A percentile compares a stretch with the other conserved stretches of the same genome.
These are phyloP conservation scores for Megalops cyprinoides DNA, from an alignment of 2,797 vertebrate genomes.

Conservation along the genomic window DNA sequence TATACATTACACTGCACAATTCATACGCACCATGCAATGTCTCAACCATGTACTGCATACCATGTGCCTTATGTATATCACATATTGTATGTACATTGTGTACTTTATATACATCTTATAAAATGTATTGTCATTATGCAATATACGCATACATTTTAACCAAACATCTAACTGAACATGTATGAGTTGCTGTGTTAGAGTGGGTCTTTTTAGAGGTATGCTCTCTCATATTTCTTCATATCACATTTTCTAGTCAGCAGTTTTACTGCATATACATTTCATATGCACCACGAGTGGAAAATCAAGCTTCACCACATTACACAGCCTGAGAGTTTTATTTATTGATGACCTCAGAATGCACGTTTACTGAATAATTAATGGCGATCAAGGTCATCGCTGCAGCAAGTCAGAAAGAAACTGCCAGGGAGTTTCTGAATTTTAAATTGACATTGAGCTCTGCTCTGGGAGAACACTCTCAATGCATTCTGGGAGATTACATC, in stretches of 20 bases:
- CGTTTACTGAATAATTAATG: conserved; percentile 21
- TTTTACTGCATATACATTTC: conserved; percentile 37
- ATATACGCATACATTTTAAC: conserved; percentile 34
- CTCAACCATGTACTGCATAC: not conserved
- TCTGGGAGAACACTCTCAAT: not conserved
- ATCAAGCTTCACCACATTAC: not conserved
- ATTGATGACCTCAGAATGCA: conserved; percentile 24
- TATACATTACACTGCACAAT: not conserved
- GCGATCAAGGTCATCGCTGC: not conserved
- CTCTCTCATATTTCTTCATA: conserved; percentile 29
- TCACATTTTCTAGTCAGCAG: conserved; percentile 33
- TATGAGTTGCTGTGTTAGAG: conserved; percentile 35
- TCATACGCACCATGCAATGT: not conserved
- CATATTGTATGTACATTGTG: conserved; percentile 12
- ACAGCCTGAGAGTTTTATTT: conserved; percentile 2
- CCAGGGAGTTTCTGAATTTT: conserved; percentile 26
- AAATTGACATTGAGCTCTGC: conserved; percentile 10
- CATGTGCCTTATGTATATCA: not conserved
- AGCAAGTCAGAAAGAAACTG: conserved; percentile 44
- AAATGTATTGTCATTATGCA: conserved; percentile 19
- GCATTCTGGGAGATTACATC: conserved; percentile 19
- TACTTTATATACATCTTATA: conserved; percentile 40
- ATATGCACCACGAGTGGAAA: conserved; percentile 16
- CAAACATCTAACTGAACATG: conserved; percentile 28
- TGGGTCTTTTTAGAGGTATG: conserved; percentile 25